These are phyloP conservation scores for Mirounga angustirostris DNA, from an alignment of 2,113 vertebrate genomes.

Conservation along the genomic window DNA sequence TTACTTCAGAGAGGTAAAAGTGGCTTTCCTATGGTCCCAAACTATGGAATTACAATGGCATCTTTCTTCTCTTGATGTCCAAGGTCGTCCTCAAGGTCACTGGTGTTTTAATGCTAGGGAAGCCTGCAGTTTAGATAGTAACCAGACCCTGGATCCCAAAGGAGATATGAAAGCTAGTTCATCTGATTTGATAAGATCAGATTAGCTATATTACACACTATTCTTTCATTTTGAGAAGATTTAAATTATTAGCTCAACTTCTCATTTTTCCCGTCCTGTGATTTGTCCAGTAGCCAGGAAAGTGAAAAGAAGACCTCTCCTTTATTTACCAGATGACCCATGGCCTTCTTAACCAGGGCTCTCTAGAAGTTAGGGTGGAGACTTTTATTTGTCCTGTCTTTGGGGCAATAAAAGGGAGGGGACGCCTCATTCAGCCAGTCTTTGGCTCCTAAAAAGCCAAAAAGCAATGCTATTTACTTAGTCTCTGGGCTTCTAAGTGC, in stretches of 20 bases:
- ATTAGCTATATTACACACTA: constrained; percentile 60
- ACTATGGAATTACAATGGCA: background rate
- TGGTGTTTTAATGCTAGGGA: background rate
- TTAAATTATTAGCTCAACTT: constrained; percentile 77
- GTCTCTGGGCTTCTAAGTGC: constrained; percentile 76
- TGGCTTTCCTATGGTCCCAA: background rate
- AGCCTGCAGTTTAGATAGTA: background rate
- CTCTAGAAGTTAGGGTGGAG: constrained; percentile 72
- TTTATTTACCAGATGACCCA: constrained; percentile 82
- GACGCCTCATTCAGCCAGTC: constrained; percentile 72
- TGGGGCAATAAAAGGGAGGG: constrained; percentile 79
- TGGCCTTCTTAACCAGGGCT: constrained; percentile 78
- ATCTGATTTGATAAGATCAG: constrained; percentile 38
- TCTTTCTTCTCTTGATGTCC: background rate
- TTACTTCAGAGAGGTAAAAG: background rate
- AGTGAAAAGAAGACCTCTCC: constrained; percentile 75
- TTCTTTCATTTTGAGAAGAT: constrained; percentile 70
- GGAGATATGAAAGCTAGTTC: constrained; percentile 51
- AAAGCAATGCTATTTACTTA: constrained; percentile 84
- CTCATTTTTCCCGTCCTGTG: constrained; percentile 60
- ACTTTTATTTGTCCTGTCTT: constrained; percentile 84
- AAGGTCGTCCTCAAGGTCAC: background rate
- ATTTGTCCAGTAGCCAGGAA: constrained; percentile 80
- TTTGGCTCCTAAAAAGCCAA: constrained; percentile 80
- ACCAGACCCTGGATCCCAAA: background rate